These are phyloP conservation scores for Echinometra lucunter DNA, from an alignment of 53 echinoderm and acorn worm genomes.

Conservation along the genomic window DNA sequence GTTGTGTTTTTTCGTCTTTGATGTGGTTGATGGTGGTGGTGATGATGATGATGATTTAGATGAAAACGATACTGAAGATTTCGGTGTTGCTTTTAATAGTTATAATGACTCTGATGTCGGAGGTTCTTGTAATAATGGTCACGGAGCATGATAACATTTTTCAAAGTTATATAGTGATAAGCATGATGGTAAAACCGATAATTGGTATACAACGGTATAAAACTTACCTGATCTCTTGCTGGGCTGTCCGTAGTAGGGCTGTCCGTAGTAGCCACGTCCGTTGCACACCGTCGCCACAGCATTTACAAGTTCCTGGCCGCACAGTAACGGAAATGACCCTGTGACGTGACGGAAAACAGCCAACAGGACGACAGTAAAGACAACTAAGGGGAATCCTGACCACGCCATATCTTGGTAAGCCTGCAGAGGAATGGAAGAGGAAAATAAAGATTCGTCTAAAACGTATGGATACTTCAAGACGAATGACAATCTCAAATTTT, in stretches of 20 bases:
- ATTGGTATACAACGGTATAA: too few relatives aligned
- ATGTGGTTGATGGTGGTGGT: background rate
- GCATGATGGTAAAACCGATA: background rate
- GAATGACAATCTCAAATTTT: background rate
- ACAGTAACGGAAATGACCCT: conserved; percentile 26
- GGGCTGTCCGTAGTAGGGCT: conserved; percentile 65
- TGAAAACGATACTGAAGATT: background rate
- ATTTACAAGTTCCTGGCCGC: conserved; percentile 65
- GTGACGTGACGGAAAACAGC: conserved; percentile 51
- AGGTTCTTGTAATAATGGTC: background rate
- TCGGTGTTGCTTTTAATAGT: background rate
- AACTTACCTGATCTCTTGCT: conserved; percentile 69
- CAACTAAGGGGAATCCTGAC: background rate
- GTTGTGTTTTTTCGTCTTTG: too few relatives aligned
- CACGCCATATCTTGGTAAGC: background rate
- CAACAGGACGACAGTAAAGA: conserved; percentile 23
- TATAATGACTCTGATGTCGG: background rate
- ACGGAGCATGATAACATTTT: too few relatives aligned
- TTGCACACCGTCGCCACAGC: conserved; percentile 60
- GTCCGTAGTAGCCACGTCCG: conserved; percentile 69
- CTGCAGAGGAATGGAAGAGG: background rate
- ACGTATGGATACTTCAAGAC: background rate
- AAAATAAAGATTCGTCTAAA: background rate
- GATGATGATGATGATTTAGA: background rate
- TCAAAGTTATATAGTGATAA: background rate